Conservation (phyloP, 2,888 invertebrate genomes). For the Oligia strigilis region DNA sequence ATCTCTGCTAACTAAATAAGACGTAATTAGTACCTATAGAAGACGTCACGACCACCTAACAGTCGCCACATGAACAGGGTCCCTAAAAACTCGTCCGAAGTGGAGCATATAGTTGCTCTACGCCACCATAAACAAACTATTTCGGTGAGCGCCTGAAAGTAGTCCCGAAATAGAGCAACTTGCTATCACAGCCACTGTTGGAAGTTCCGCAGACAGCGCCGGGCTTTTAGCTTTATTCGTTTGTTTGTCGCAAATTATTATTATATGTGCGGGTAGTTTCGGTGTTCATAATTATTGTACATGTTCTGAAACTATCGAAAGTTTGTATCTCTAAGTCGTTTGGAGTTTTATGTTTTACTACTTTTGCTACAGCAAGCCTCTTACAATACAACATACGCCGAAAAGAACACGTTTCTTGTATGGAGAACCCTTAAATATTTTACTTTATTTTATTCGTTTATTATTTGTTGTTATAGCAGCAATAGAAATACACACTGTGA, state of each 20-base stretch:
- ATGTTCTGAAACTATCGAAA: conserved; percentile 19
- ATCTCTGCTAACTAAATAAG: not conserved
- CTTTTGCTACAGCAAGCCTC: not conserved
- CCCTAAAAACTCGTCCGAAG: conserved; percentile 37
- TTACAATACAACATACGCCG: not conserved
- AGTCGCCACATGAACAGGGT: conserved; percentile 20
- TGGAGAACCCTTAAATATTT: too few species aligned
- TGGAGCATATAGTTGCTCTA: conserved; percentile 62
- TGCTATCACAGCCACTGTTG: conserved; percentile 56
- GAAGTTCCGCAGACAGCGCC: conserved; percentile 51
- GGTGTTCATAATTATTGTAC: conserved; percentile 29
- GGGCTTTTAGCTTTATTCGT: conserved; percentile 64
- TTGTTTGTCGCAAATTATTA: conserved; percentile 60
- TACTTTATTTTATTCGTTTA: too few species aligned
- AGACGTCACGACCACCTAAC: not conserved
- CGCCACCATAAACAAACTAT: conserved; percentile 61
- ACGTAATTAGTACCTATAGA: not conserved
- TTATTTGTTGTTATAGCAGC: too few species aligned
- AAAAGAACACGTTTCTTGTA: too few species aligned
- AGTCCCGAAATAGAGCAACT: conserved; percentile 62
- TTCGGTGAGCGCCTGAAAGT: conserved; percentile 47
- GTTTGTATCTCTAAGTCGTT: not conserved
- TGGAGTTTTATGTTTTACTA: not conserved
- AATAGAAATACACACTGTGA: too few species aligned
- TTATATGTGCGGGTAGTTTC: conserved; percentile 26